Percentiles rank a stretch among this genome's conserved stretches.
phyloP scores from a whole-genome alignment of 2,888 invertebrate species.

The Ferdinandea cuprea region DNA sequence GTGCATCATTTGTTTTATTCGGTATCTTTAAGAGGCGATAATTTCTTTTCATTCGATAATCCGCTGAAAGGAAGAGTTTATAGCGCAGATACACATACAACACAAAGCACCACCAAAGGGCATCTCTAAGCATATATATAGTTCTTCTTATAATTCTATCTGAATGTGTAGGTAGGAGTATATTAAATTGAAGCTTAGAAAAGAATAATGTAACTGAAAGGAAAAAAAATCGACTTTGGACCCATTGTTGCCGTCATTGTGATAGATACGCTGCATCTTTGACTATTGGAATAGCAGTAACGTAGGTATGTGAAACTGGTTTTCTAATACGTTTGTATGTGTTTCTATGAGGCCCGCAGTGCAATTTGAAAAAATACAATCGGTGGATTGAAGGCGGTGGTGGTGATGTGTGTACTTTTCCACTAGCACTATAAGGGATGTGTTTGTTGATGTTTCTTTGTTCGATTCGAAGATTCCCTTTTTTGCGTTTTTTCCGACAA shows the following conservation, averaged over 20 bases:
- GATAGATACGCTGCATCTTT: not conserved
- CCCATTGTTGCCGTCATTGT: not conserved
- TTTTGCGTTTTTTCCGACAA: constrained; percentile 20
- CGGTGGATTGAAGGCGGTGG: constrained; percentile 6
- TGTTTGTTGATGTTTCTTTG: constrained; percentile 34
- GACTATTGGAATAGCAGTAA: not conserved
- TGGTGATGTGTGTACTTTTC: constrained; percentile 33
- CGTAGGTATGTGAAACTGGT: constrained; percentile 50
- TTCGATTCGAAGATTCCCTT: constrained; percentile 27
- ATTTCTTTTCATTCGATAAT: constrained; percentile 35
- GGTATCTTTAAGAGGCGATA: constrained; percentile 24
- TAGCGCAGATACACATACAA: not conserved
- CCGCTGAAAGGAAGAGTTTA: constrained; percentile 47
- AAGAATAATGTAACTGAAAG: constrained; percentile 1
- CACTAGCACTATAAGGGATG: constrained; percentile 39
- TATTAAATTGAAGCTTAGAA: not conserved
- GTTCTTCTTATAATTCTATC: not conserved
- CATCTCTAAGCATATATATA: not conserved
- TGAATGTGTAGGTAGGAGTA: not conserved
- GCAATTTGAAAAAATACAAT: constrained; percentile 12
- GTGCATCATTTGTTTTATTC: constrained; percentile 1
- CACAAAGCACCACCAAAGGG: not conserved
- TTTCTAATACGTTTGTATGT: constrained; percentile 30
- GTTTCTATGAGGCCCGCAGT: constrained; percentile 26
- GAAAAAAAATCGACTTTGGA: not conserved